A percentile compares a stretch with the other conserved stretches of the same genome.
phyloP scores from a whole-genome alignment of 2,888 invertebrate species.

The Caenorhabditis sp. region DNA sequence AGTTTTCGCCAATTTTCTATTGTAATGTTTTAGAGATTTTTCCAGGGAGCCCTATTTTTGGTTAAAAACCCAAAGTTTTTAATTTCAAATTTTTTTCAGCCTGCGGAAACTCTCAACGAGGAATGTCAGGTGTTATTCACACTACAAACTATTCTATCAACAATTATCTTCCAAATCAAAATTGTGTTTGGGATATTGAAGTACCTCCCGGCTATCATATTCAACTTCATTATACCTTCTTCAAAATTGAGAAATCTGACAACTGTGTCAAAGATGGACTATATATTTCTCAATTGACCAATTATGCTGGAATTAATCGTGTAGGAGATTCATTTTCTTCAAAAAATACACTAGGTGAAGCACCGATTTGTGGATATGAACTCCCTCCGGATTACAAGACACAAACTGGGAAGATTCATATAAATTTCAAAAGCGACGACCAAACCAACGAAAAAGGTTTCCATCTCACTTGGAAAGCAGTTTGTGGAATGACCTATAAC shows the following conservation, averaged over 20 bases:
- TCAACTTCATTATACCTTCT: not conserved
- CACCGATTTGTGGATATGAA: not conserved
- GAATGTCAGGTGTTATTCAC: not conserved
- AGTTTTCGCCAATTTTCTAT: too few species aligned
- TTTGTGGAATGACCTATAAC: not conserved
- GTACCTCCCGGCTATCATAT: not conserved
- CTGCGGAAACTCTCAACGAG: not conserved
- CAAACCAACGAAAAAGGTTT: not conserved
- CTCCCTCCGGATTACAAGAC: not conserved
- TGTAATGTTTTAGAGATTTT: too few species aligned
- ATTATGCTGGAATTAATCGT: too few species aligned
- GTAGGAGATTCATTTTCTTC: not conserved
- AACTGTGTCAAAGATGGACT: not conserved
- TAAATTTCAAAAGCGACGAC: not conserved
- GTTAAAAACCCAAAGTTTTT: too few species aligned
- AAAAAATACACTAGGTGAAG: not conserved
- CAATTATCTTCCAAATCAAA: not conserved
- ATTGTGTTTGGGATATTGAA: not conserved
- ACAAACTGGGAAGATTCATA: not conserved
- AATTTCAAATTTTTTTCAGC: not conserved
- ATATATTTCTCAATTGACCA: not conserved
- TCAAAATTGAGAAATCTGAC: not conserved
- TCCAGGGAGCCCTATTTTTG: too few species aligned
- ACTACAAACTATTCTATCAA: not conserved
- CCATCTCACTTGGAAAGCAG: not conserved